Evolutionary conservation across 2,888 invertebrate genomes (phyloP).

Genomic region (Cryptophagus acutangulus): DNA sequence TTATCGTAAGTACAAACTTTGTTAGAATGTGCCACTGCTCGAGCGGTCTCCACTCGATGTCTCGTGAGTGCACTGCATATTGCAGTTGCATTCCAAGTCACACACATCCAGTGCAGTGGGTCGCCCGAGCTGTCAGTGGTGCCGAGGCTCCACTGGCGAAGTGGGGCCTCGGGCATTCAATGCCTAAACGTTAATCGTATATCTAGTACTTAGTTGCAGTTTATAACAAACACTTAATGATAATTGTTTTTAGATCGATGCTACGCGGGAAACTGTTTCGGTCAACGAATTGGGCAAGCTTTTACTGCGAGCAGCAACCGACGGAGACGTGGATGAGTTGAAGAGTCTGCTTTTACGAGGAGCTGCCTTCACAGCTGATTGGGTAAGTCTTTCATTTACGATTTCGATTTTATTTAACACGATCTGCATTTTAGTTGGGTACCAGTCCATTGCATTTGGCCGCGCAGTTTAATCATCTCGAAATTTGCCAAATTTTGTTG

Average conservation of each 20-base stretch:
- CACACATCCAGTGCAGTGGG: no score
- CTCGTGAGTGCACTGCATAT: no score
- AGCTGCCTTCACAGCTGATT: constrained; percentile 88
- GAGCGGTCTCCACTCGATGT: no score
- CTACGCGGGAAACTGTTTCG: no score
- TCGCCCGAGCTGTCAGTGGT: no score
- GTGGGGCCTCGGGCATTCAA: no score
- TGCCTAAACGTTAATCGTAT: no score
- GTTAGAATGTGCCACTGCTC: constrained; percentile 21
- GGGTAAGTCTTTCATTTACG: constrained; percentile 55
- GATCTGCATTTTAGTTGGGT: constrained; percentile 61
- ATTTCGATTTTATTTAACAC: background rate
- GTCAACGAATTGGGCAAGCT: constrained; percentile 79
- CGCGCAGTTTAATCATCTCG: constrained; percentile 72
- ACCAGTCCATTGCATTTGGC: constrained; percentile 87
- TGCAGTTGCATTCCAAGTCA: no score
- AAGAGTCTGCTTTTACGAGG: constrained; percentile 76
- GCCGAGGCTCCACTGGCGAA: no score
- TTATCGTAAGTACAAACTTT: no score
- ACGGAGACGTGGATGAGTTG: constrained; percentile 73
- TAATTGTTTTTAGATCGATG: constrained; percentile 34
- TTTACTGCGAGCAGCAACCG: constrained; percentile 71
- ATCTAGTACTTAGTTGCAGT: no score
- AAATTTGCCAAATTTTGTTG: constrained; percentile 75
- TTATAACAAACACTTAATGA: no score